A percentile compares a stretch with the other conserved stretches of the same genome.
phyloP scores from a whole-genome alignment of 2,888 invertebrate species.

The Diarsia mendica region DNA sequence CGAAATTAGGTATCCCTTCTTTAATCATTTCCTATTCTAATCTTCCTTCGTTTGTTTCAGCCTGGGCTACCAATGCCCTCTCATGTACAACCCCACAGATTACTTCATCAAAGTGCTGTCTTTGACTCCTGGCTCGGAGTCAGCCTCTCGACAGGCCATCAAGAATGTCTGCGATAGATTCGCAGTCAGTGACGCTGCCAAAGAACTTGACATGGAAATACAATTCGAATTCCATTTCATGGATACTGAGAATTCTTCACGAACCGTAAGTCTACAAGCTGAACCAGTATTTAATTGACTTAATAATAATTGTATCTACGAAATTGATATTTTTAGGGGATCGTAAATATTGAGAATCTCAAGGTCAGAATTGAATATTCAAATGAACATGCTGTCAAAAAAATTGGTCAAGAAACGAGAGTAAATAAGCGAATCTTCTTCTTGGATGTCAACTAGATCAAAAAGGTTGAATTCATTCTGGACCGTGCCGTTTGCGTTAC shows the following conservation, averaged over 20 bases:
- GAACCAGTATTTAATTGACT: not conserved
- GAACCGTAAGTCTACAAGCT: slow-evolving; percentile 40
- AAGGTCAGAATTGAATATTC: not conserved
- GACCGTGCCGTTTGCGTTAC: not conserved
- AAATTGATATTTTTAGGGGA: not conserved
- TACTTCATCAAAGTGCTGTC: slow-evolving; percentile 96
- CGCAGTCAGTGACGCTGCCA: slow-evolving; percentile 94
- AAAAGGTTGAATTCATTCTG: slow-evolving; percentile 4
- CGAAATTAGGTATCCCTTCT: not conserved
- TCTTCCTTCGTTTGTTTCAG: slow-evolving; percentile 77
- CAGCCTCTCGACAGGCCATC: slow-evolving; percentile 92
- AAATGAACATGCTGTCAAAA: not conserved
- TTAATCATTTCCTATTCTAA: not conserved
- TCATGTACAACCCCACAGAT: slow-evolving; percentile 97
- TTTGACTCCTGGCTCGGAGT: slow-evolving; percentile 94
- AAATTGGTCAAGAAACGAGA: not conserved
- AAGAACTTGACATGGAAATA: slow-evolving; percentile 94
- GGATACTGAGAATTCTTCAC: slow-evolving; percentile 87
- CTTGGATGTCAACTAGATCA: not conserved
- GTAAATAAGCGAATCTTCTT: not conserved
- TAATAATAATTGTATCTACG: not conserved
- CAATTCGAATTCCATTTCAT: slow-evolving; percentile 93
- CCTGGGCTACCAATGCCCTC: slow-evolving; percentile 94
- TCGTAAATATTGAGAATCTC: not conserved
- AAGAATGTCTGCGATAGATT: slow-evolving; percentile 94